Evolutionary conservation across 2,113 vertebrate genomes (phyloP).

Genomic region (Catharus fuscescens): DNA sequence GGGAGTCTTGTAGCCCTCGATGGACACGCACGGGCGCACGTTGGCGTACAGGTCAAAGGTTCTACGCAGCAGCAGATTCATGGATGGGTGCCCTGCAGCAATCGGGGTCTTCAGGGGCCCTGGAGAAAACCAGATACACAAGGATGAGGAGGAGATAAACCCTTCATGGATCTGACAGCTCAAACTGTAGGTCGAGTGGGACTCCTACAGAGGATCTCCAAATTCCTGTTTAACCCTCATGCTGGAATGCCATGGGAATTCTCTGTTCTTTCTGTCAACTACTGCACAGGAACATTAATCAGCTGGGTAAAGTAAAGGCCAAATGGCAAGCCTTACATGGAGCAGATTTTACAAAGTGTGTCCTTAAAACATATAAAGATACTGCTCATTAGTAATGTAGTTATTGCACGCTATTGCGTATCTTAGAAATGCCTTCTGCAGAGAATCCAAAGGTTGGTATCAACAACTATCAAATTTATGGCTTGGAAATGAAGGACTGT

Average conservation of each 20-base stretch:
- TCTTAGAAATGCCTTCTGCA: not conserved
- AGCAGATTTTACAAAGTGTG: not conserved
- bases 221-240: not conserved
- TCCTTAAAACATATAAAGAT: not conserved
- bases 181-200: not conserved
- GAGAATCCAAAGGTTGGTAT: not conserved
- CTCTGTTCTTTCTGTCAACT: not conserved
- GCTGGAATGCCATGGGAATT: not conserved
- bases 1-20: slow-evolving; percentile 93
- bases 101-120: slow-evolving; percentile 96
- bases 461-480: not conserved
- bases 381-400: not conserved
- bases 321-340: rapidly evolving
- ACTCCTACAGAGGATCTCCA: not conserved
- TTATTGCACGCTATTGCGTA: not conserved
- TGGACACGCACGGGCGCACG: slow-evolving; percentile 92
- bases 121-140: not conserved
- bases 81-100: slow-evolving; percentile 94
- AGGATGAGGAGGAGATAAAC: not conserved
- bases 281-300: not conserved
- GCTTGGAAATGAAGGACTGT: not conserved
- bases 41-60: slow-evolving; percentile 97
- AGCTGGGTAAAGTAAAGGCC: not conserved
- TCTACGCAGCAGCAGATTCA: slow-evolving; percentile 93
- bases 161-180: not conserved